Evolutionary conservation across 2,797 vertebrate species (phyloP), one percentile per base, ranked within the genome.

Genomic region (Spinus olivaceus): DNA sequence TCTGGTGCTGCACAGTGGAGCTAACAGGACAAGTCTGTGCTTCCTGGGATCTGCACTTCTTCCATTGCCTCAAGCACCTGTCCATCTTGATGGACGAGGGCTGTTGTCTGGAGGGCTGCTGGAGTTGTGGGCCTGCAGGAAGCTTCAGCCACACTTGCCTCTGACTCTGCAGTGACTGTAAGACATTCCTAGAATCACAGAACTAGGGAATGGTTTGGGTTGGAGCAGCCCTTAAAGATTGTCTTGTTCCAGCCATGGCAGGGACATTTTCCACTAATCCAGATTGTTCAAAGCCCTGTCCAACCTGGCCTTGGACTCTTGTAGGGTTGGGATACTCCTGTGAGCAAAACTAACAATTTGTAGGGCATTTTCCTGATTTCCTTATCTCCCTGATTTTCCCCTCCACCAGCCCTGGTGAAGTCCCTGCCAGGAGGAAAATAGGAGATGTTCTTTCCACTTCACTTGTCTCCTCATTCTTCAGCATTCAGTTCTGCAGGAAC

Each of bases 11-110:
- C 64, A 20, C 20, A 5, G 0, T 20, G 57, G 20, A 64, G 25
- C 41, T 17, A 8, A n/a, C 23, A 59, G 85, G 57, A 49, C 25
- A 6, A 7, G 22, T 47, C 27, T 80, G 37, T n/a, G 54, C 51
- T n/a, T 60, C 41, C 67, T 51, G 69, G 67, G 47, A 61, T 1
- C 23, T 44, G 28, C 37, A 14, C n/a, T 20, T 54, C 18, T 6
- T 28, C 37, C 0, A 1, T 57, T 57, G 44, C 17, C 64, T 64
- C 4, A 2, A 14, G 46, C 12, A 3, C 3, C 2, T 42, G 63
- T n/a, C 23, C 1, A 0, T 37, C 44, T 7, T 27, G 59, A 53
- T 10, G 1, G 14, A 47, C 9, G 21, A 24, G 61, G 4, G 15
- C 27, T 28, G 51, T 69, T 7, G 1, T 37, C 63, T n/a, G 33